Evolutionary conservation across 2,888 invertebrate genomes (phyloP).

Genomic region (Lithophane socia): DNA sequence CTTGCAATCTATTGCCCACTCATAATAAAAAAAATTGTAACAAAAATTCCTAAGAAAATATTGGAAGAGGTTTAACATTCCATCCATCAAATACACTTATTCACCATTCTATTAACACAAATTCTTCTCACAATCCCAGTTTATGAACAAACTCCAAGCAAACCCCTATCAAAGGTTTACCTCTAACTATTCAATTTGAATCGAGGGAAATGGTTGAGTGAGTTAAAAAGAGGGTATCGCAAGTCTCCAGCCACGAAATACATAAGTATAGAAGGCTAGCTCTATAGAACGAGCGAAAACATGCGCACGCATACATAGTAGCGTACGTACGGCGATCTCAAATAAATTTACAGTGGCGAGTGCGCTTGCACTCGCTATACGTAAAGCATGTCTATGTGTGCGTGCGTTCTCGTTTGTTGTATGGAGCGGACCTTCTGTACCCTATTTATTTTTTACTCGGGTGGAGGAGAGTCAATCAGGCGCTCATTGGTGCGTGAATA

Average conservation of each 20-base stretch:
- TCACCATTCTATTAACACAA: constrained; percentile 12
- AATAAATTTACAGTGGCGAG: background rate
- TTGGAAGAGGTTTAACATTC: background rate
- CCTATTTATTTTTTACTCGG: background rate
- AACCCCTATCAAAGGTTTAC: constrained; percentile 39
- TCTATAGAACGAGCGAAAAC: background rate
- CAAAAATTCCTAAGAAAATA: background rate
- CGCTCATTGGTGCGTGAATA: constrained; percentile 58
- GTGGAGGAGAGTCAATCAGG: constrained; percentile 62
- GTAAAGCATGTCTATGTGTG: background rate
- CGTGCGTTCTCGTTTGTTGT: background rate
- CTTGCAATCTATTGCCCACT: no score
- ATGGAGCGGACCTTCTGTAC: constrained; percentile 8
- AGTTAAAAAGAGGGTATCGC: constrained; percentile 36
- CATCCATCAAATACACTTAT: constrained; percentile 23
- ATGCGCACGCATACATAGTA: no score
- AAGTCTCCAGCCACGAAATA: background rate
- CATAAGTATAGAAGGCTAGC: background rate
- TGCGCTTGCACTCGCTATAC: background rate
- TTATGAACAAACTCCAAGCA: constrained; percentile 24
- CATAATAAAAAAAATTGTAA: no score
- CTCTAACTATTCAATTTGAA: constrained; percentile 58
- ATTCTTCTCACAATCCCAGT: constrained; percentile 8
- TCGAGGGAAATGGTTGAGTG: constrained; percentile 43
- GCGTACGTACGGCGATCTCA: background rate